Conservation (phyloP, 2,113 vertebrate genomes). For the Myotis brandtii region DNA sequence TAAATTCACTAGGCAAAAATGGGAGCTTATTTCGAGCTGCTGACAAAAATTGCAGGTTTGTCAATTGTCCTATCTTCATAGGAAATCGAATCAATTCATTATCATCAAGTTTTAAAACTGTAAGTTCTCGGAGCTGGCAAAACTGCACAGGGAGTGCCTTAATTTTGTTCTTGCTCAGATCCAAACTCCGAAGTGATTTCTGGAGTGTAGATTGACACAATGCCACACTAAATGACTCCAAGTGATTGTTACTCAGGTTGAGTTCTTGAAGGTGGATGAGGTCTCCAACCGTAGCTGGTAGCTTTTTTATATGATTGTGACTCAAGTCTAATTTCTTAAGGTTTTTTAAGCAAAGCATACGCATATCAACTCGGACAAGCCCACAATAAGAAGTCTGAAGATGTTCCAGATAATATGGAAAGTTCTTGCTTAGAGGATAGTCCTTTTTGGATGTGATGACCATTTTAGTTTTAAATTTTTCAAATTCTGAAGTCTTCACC, state of each 20-base stretch:
- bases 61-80: conserved; percentile 90
- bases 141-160: conserved; percentile 92
- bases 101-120: conserved; percentile 92
- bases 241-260: conserved; percentile 92
- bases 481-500: conserved; percentile 93
- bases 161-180: conserved; percentile 95
- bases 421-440: conserved; percentile 94
- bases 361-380: conserved; percentile 92
- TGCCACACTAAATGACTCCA: conserved; percentile 91
- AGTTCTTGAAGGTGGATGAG: conserved; percentile 93
- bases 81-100: conserved; percentile 92
- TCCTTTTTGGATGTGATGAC: conserved; percentile 94
- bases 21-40: conserved; percentile 94
- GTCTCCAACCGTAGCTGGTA: conserved; percentile 94
- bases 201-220: conserved; percentile 93
- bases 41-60: conserved; percentile 91
- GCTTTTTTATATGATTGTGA: conserved; percentile 95
- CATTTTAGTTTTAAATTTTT: conserved; percentile 96
- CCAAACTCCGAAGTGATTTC: conserved; percentile 92
- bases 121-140: conserved; percentile 90
- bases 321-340: conserved; percentile 96
- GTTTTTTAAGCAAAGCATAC: conserved; percentile 92
- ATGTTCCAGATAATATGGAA: conserved; percentile 94
- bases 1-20: conserved; percentile 92
- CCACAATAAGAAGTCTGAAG: conserved; percentile 97